Evolutionary conservation across 2,797 vertebrate species (phyloP).

Genomic region (Sebastes itinus): DNA sequence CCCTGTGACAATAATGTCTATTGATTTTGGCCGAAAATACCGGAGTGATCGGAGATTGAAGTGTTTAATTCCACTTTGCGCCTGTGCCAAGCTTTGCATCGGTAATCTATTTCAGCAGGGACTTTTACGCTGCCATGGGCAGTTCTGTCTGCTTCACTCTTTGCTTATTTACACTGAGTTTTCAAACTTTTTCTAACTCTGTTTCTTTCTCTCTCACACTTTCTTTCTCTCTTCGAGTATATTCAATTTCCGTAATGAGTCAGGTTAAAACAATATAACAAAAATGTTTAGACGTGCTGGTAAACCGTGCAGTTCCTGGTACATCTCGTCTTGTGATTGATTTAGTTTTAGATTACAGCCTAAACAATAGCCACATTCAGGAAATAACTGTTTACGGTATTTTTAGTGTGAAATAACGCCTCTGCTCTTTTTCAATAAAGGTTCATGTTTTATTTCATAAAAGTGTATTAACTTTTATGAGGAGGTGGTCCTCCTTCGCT

Average conservation of each 20-base stretch:
- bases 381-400: background rate
- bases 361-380: background rate
- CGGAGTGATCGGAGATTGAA: conserved; percentile 74
- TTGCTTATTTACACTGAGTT: background rate
- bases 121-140: conserved; percentile 53
- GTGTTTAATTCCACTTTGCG: conserved; percentile 78
- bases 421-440: background rate
- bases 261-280: background rate
- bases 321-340: background rate
- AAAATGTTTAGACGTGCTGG: no score
- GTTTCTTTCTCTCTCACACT: background rate
- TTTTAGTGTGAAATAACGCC: background rate
- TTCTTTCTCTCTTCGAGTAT: background rate
- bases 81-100: conserved; percentile 72
- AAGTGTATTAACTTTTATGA: background rate
- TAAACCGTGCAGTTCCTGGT: background rate
- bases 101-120: conserved; percentile 73
- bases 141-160: conserved; percentile 40
- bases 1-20: conserved; percentile 75
- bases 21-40: conserved; percentile 78
- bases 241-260: background rate
- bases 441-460: background rate
- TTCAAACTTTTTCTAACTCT: background rate
- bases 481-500: background rate
- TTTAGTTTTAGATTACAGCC: background rate